A percentile compares a stretch with the other conserved stretches of the same genome.
These are phyloP conservation scores for Euleptes europaea DNA, from an alignment of 2,113 vertebrate species.

Conservation along the genomic window DNA sequence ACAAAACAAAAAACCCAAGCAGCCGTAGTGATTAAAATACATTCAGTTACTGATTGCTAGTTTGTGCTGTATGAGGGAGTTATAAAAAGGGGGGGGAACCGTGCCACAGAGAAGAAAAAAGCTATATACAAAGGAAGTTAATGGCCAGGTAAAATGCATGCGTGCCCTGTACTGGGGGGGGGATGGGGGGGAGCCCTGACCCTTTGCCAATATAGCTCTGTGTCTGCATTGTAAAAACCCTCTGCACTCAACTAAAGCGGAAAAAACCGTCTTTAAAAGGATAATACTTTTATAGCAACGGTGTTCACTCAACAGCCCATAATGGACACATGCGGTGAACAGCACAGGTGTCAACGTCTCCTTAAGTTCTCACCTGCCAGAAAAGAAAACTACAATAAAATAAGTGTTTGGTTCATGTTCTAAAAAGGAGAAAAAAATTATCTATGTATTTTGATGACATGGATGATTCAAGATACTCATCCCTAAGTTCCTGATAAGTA, in stretches of 20 bases:
- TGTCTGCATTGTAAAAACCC: constrained; percentile 79
- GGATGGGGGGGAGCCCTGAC: constrained; percentile 73
- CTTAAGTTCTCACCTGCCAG: constrained; percentile 77
- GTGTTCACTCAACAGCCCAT: neutral
- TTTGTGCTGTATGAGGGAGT: constrained; percentile 71
- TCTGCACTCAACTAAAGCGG: constrained; percentile 82
- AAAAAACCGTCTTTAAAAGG: constrained; percentile 78
- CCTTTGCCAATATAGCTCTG: constrained; percentile 75
- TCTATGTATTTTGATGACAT: constrained; percentile 81
- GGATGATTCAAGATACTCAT: constrained; percentile 81
- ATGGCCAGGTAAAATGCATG: constrained; percentile 79
- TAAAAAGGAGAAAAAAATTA: constrained; percentile 63
- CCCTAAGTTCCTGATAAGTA: constrained; percentile 71
- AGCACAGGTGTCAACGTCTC: constrained; percentile 60
- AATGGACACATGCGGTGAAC: neutral
- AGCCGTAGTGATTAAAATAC: constrained; percentile 82
- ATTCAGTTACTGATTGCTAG: constrained; percentile 82
- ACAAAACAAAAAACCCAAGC: constrained; percentile 60
- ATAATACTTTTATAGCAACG: constrained; percentile 73
- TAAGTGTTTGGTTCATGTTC: constrained; percentile 78
- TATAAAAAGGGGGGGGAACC: constrained; percentile 67
- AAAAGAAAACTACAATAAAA: constrained; percentile 76
- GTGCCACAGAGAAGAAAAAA: constrained; percentile 77
- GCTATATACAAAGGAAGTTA: constrained; percentile 80
- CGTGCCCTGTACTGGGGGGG: constrained; percentile 74